These are phyloP conservation scores for Paramormyrops hopkinsi DNA, from an alignment of 2,797 vertebrate species.

Conservation along the genomic window DNA sequence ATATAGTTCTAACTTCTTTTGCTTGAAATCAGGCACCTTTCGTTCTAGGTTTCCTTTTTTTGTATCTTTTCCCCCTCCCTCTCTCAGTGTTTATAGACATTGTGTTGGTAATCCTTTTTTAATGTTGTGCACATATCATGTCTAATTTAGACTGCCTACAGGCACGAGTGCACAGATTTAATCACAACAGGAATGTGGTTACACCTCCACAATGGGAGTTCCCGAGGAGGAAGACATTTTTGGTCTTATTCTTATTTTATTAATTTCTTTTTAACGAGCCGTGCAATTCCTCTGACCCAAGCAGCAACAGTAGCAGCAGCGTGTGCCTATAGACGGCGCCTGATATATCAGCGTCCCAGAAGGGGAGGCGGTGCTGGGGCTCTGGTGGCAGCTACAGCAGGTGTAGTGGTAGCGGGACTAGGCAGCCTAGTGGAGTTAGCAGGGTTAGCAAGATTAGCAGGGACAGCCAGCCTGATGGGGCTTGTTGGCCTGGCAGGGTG, in stretches of 20 bases:
- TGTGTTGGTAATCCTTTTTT: constrained; percentile 66
- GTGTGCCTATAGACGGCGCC: neutral
- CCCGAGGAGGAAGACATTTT: neutral
- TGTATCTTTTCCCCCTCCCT: neutral
- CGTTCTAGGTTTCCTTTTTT: neutral
- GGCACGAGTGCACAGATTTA: constrained; percentile 61
- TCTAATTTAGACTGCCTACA: constrained; percentile 66
- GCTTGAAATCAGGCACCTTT: neutral
- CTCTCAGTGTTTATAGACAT: constrained; percentile 55
- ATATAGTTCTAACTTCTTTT: neutral
- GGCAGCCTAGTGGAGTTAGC: neutral
- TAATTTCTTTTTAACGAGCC: constrained; percentile 12
- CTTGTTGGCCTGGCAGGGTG: neutral
- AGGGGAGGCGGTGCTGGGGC: neutral
- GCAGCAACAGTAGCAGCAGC: neutral
- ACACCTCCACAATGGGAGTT: constrained; percentile 18
- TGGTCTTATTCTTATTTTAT: neutral
- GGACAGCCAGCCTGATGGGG: neutral
- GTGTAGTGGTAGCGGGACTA: neutral
- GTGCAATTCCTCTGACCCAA: neutral
- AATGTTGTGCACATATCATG: constrained; percentile 68
- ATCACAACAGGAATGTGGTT: constrained; percentile 43
- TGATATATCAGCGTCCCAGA: constrained; percentile 19
- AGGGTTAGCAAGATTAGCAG: neutral
- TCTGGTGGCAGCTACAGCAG: neutral